Evolutionary conservation across 2,888 invertebrate genomes (phyloP), one percentile per base, ranked within the genome.

Genomic region (Pseudanteris insignis): DNA sequence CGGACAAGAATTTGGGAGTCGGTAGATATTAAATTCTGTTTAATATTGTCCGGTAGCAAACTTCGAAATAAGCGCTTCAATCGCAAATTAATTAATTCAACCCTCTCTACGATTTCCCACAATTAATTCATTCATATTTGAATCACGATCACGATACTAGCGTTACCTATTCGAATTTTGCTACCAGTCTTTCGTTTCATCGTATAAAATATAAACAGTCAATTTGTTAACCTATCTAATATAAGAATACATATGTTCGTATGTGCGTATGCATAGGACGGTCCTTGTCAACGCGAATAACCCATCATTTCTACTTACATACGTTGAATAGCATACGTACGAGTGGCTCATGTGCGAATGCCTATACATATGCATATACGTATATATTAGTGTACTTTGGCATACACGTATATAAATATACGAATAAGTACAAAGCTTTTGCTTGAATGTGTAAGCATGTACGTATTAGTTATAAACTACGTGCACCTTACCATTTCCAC

Each of bases 141-240:
- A n/a, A n/a, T n/a, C n/a, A n/a, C n/a, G n/a, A 47, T 41, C 43
- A 53, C 60, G 59, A 60, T 37, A 60, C 46, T 53, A 60, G 60
- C 60, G 60, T 48, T 36, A 48, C 47, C 43, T n/a, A 36, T 54
- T 72, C 69, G 72, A 72, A 41, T 66, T 70, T 73, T 73, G 69
- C 73, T 70, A 67, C 68, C 70, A 70, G 70, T 63, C 55, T 63
- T 67, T 63, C 66, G 67, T 67, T 44, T 68, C 67, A 63, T 70
- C 66, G 74, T 77, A 73, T 72, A 74, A 78, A 76, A 77, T 78
- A 76, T 76, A 77, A 78, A 77, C 73, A 76, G 77, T 77, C 74
- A 76, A 77, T 78, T 79, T 76, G 74, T 78, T 78, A 76, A 74
- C 75, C 78, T 79, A 78, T 73, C 77, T 78, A 78, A 74, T 77